Evolutionary conservation across 2,888 invertebrate species (phyloP).

Genomic region (Nomada ferruginata): DNA sequence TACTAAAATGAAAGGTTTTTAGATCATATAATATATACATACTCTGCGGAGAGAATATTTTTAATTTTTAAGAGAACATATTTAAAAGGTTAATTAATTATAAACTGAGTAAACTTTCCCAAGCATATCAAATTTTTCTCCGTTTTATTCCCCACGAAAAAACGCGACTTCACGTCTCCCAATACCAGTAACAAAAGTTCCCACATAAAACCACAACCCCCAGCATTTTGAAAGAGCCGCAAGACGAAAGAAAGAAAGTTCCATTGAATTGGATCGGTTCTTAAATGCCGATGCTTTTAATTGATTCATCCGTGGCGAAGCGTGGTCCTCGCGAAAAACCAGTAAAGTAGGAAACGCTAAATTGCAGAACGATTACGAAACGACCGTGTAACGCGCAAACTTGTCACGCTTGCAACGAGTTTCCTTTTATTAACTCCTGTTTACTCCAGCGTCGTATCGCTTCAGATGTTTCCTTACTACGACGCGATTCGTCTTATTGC

Average conservation of each 20-base stretch:
- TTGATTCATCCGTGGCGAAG: background rate
- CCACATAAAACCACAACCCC: too few relatives aligned
- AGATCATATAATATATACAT: too few relatives aligned
- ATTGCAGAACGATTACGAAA: background rate
- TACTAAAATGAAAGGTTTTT: too few relatives aligned
- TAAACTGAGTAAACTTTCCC: too few relatives aligned
- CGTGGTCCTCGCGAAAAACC: background rate
- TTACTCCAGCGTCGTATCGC: slow-evolving; percentile 7
- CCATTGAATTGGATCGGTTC: too few relatives aligned
- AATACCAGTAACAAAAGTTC: too few relatives aligned
- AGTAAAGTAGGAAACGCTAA: background rate
- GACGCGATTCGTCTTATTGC: slow-evolving; percentile 42
- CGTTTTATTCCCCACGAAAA: too few relatives aligned
- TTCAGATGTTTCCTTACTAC: slow-evolving; percentile 38
- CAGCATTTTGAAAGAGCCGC: background rate
- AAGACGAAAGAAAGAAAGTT: background rate
- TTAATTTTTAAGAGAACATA: too few relatives aligned
- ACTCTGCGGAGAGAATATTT: too few relatives aligned
- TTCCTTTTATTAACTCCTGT: slow-evolving; percentile 35
- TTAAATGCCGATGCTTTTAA: background rate
- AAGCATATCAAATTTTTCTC: too few relatives aligned
- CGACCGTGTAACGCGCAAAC: slow-evolving; percentile 1
- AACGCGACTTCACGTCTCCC: too few relatives aligned
- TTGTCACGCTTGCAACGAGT: slow-evolving; percentile 8
- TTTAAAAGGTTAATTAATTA: too few relatives aligned